phyloP scores from a whole-genome alignment of 2,797 vertebrate genomes.

The Enteromius radiatus region DNA sequence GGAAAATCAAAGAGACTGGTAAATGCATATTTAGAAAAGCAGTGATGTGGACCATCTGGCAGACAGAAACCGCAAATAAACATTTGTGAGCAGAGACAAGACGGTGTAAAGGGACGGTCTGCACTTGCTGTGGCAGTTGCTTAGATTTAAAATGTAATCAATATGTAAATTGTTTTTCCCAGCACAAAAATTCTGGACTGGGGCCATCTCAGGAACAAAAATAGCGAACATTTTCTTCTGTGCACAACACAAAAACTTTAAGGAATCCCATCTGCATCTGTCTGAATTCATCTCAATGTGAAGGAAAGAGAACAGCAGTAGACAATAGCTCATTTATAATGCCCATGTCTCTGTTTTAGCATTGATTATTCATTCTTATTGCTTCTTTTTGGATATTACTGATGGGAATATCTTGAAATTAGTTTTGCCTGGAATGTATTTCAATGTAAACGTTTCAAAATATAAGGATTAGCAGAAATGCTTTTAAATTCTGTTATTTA shows the following conservation, averaged over 20 bases:
- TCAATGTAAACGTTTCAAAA: not conserved
- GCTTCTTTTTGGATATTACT: not conserved
- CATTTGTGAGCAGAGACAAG: conserved; percentile 8
- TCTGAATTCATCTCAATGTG: conserved; percentile 17
- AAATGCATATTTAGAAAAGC: conserved; percentile 37
- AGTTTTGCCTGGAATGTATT: not conserved
- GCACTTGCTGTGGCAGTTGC: conserved; percentile 35
- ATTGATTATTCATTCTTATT: conserved; percentile 13
- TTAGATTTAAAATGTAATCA: conserved; percentile 46
- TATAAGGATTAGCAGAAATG: too few species aligned
- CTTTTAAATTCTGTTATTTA: not conserved
- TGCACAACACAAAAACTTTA: conserved; percentile 2
- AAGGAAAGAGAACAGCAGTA: conserved; percentile 6
- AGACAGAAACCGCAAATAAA: conserved; percentile 21
- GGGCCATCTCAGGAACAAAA: conserved; percentile 23
- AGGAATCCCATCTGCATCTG: conserved; percentile 15
- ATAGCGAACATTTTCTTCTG: conserved; percentile 19
- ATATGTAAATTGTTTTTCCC: conserved; percentile 62
- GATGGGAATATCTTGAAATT: conserved; percentile 14
- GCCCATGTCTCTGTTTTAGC: conserved; percentile 1
- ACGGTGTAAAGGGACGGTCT: not conserved
- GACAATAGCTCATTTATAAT: conserved; percentile 21
- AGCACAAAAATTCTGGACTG: conserved; percentile 21
- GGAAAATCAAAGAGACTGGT: conserved; percentile 5
- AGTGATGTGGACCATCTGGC: conserved; percentile 40